These are phyloP conservation scores for Mus spicilegus DNA, from an alignment of 2,113 vertebrate species.

Conservation along the genomic window DNA sequence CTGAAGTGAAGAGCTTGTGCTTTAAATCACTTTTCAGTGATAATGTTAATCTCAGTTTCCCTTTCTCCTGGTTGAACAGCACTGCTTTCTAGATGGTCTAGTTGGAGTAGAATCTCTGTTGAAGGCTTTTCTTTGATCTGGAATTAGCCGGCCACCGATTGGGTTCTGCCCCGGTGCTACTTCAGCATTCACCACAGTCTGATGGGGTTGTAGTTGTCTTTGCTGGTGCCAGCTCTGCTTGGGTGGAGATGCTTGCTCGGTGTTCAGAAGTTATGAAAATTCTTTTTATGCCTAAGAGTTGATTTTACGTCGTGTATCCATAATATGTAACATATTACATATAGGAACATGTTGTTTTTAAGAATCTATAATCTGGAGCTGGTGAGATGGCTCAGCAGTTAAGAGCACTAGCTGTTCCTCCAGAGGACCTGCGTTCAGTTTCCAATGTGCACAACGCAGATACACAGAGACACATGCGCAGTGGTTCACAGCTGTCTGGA, in stretches of 20 bases:
- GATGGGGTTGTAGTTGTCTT: constrained; percentile 43
- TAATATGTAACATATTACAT: not conserved
- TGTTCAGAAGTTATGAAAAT: not conserved
- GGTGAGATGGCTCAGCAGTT: not conserved
- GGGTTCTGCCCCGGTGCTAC: not conserved
- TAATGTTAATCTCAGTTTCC: constrained; percentile 22
- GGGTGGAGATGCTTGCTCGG: not conserved
- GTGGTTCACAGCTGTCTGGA: not conserved
- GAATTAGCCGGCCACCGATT: constrained; percentile 16
- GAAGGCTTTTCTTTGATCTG: constrained; percentile 44
- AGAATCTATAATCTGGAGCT: not conserved
- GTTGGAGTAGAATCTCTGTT: constrained; percentile 30
- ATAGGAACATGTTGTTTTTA: not conserved
- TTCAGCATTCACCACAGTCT: not conserved
- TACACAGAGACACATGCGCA: not conserved
- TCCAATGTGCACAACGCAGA: not conserved
- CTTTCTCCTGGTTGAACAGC: constrained; percentile 8
- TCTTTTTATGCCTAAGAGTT: constrained; percentile 39
- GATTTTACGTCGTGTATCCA: constrained; percentile 42
- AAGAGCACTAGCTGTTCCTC: not conserved
- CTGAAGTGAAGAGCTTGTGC: not conserved
- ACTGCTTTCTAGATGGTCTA: not conserved
- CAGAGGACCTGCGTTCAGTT: not conserved
- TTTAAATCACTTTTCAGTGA: constrained; percentile 56
- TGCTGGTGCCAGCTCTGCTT: not conserved